Evolutionary conservation across 2,888 invertebrate genomes (phyloP), one percentile per base, ranked within the genome.

Genomic region (Lochmaea crataegi): DNA sequence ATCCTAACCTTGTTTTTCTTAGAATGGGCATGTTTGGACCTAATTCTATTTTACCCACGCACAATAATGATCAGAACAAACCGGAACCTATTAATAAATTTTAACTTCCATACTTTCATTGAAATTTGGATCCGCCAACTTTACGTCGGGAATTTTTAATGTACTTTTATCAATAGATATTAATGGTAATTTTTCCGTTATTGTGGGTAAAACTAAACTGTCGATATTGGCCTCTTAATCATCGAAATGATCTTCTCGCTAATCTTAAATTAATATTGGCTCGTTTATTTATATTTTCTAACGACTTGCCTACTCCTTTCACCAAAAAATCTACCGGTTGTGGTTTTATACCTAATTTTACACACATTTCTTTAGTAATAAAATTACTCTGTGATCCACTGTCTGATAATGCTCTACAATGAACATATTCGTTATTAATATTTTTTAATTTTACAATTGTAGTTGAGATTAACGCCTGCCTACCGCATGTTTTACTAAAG

Each of bases 341-440:
- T 10, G 63, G 12, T 42, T 63, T 14, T 38, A 63, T 63, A 63
- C 63, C 63, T 63, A 63, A 9, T 41, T 63, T 63, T 63, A 41
- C 12, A 32, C 63, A 38, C 12, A 63, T 63, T 63, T 63, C 32
- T 22, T 22, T 38, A 11, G 63, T 63, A 38, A 63, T 63, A 42
- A 63, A 63, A 63, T 63, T 2, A 6, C 41, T 63, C 18, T 63
- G 63, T 4, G 63, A 63, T 16, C 63, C 63, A 41, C 63, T 63
- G 14, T 63, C 63, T 63, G 42, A 63, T 5, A 63, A 63, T 12
- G 42, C 16, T 12, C 16, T 51, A n/a, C 63, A 42, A 38, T 18
- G 14, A 18, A 42, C 41, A 38, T 63, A 42, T n/a, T 63, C 42
- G 16, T 16, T 41, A 41, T 63, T 63, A 51, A 41, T 63, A 18